These are phyloP conservation scores for Wiebesia pumilae DNA, from an alignment of 1,140 invertebrate genomes.

Conservation along the genomic window DNA sequence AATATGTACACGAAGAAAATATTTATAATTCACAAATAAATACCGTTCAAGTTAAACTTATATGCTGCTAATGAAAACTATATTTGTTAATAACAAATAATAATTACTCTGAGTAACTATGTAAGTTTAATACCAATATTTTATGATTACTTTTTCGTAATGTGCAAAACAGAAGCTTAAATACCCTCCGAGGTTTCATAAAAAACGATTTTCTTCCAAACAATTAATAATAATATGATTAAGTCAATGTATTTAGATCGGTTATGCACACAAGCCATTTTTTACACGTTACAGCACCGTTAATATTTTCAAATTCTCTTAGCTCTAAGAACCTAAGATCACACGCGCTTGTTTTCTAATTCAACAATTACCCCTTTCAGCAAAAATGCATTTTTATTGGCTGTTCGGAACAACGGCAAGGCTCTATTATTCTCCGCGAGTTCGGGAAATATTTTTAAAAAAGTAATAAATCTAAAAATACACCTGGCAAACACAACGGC, in stretches of 20 bases:
- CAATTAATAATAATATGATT: background rate
- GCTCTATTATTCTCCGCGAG: background rate
- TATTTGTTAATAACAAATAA: constrained; percentile 35
- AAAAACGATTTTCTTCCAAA: background rate
- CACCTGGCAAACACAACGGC: background rate
- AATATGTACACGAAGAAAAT: constrained; percentile 26
- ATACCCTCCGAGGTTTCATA: background rate
- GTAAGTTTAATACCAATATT: constrained; percentile 17
- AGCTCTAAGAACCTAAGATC: background rate
- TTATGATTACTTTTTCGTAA: background rate
- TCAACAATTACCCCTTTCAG: background rate
- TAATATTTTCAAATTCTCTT: background rate
- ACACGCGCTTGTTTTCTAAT: background rate
- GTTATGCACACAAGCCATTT: background rate
- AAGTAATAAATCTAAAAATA: constrained; percentile 26
- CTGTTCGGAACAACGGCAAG: background rate
- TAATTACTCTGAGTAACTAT: constrained; percentile 14
- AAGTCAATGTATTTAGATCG: background rate
- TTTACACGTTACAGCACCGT: background rate
- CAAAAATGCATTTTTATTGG: background rate
- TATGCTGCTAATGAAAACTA: background rate
- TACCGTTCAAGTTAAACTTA: constrained; percentile 25
- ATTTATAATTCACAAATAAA: constrained; percentile 33
- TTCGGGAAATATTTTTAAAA: background rate
- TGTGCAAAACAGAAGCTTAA: constrained; percentile 7